Conservation (phyloP, 2,113 vertebrate genomes). For the Channa maculata region DNA sequence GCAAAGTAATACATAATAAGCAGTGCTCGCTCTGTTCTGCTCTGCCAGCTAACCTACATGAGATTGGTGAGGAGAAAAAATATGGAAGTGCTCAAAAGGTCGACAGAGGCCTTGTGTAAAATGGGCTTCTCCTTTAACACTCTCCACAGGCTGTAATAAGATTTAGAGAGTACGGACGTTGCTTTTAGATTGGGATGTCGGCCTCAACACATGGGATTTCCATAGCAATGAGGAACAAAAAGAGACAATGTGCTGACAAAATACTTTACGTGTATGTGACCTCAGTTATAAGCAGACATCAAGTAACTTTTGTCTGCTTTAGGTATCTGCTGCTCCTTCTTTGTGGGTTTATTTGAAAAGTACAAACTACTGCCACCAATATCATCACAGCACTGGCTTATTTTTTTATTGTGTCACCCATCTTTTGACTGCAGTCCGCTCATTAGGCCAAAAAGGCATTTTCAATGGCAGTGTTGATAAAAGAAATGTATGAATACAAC, state of each 20-base stretch:
- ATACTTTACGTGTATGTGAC: conserved; percentile 13
- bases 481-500: conserved; percentile 33
- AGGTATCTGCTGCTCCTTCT: conserved; percentile 2
- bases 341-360: conserved; percentile 26
- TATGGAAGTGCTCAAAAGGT: conserved; percentile 51
- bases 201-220: conserved; percentile 38
- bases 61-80: conserved; percentile 57
- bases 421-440: conserved; percentile 52
- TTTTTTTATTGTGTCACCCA: not conserved
- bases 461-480: conserved; percentile 25
- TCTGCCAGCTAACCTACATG: conserved; percentile 66
- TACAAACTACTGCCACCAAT: conserved; percentile 11
- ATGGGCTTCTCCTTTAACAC: conserved; percentile 16
- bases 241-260: conserved; percentile 9
- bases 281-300: not conserved
- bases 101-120: conserved; percentile 31
- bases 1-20: conserved; percentile 77
- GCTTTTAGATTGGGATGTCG: conserved; percentile 33
- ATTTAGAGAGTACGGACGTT: conserved; percentile 23
- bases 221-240: conserved; percentile 51
- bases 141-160: conserved; percentile 27
- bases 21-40: conserved; percentile 55
- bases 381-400: no score
- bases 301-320: conserved; percentile 1
- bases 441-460: conserved; percentile 48